Evolutionary conservation across 2,888 invertebrate genomes (phyloP).

Genomic region (Drepana falcataria): DNA sequence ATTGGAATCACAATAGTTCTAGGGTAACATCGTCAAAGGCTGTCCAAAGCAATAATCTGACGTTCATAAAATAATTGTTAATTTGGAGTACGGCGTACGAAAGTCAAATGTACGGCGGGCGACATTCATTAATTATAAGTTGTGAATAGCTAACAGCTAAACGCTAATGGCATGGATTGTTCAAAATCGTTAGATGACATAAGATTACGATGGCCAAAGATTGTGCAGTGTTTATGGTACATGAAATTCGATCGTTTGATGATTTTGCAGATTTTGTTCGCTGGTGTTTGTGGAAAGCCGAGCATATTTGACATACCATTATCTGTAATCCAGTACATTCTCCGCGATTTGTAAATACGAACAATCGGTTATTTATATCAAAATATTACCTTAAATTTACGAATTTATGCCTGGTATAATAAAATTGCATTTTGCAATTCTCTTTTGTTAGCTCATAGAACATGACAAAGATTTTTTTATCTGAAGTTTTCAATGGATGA

Average conservation of each 20-base stretch:
- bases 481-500: background rate
- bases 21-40: too few species aligned
- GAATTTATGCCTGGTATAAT: background rate
- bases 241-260: background rate
- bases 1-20: too few species aligned
- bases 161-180: background rate
- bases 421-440: background rate
- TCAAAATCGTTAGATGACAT: background rate
- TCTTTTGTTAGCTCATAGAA: background rate
- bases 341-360: conserved; percentile 1
- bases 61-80: too few species aligned
- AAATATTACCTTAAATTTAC: background rate
- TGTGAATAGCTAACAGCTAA: background rate
- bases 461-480: background rate
- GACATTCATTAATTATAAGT: background rate
- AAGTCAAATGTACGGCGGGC: background rate
- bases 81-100: too few species aligned
- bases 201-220: background rate
- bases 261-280: too few species aligned
- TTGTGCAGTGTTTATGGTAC: background rate
- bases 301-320: background rate
- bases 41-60: too few species aligned
- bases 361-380: background rate
- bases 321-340: background rate
- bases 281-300: too few species aligned